Evolutionary conservation across 2,113 vertebrate genomes (phyloP).

Genomic region (Typhlomys cinereus): DNA sequence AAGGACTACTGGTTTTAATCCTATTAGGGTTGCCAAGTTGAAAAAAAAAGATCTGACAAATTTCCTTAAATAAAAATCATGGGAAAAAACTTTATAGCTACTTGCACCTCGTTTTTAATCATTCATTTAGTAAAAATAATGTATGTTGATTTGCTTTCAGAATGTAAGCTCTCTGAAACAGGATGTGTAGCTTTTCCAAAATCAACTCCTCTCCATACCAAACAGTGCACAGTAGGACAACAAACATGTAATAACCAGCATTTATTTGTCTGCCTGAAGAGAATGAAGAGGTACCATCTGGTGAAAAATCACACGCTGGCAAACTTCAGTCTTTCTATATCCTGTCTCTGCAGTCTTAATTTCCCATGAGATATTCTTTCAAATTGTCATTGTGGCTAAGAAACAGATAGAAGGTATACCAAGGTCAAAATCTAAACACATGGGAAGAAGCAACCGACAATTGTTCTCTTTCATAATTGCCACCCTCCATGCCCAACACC

Average conservation of each 20-base stretch:
- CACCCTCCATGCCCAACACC: background rate
- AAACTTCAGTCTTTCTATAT: background rate
- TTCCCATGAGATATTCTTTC: background rate
- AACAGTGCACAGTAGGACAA: background rate
- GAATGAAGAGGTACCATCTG: background rate
- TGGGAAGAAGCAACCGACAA: background rate
- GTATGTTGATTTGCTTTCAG: background rate
- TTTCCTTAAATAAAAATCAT: too few species aligned
- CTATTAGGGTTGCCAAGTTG: too few species aligned
- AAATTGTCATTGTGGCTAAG: background rate
- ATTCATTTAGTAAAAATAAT: slow-evolving; percentile 5
- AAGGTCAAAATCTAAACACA: background rate
- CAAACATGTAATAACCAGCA: background rate
- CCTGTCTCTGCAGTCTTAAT: background rate
- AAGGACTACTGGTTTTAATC: too few species aligned
- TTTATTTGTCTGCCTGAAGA: background rate
- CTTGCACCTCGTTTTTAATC: too few species aligned
- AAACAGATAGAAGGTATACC: background rate
- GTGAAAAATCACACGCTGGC: background rate
- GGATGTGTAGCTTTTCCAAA: background rate
- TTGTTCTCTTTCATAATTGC: background rate
- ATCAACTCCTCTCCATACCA: background rate
- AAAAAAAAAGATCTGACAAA: too few species aligned
- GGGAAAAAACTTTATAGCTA: too few species aligned
- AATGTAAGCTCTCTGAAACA: background rate